phyloP scores from a whole-genome alignment of 2,113 vertebrate genomes.

The Steatornis caripensis region DNA sequence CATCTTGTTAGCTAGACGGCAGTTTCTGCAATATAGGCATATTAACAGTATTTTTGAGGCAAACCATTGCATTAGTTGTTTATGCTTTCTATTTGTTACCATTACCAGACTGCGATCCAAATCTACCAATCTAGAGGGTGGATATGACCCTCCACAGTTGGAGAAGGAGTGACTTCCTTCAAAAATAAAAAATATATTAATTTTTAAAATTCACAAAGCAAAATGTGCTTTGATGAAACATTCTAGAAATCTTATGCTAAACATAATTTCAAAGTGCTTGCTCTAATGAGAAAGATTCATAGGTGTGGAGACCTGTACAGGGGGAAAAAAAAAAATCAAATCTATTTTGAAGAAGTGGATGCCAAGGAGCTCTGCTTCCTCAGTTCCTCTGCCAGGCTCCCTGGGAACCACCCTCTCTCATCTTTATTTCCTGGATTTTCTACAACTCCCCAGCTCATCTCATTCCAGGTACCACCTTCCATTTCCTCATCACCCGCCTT shows the following conservation, averaged over 20 bases:
- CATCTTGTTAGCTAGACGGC: accelerated
- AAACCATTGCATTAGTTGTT: not conserved
- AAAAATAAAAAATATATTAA: not conserved
- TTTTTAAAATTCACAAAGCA: not conserved
- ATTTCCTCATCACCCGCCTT: not conserved
- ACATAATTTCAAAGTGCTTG: not conserved
- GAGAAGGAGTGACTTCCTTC: not conserved
- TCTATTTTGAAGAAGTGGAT: not conserved
- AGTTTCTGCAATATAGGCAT: not conserved
- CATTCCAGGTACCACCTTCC: not conserved
- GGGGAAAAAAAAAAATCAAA: not conserved
- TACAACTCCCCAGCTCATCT: not conserved
- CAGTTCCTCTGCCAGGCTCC: not conserved
- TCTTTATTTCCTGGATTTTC: not conserved
- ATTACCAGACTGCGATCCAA: not conserved
- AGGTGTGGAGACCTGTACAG: not conserved
- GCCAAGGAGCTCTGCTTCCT: not conserved
- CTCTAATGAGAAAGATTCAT: not conserved
- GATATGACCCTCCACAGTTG: not conserved
- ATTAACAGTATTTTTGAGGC: not conserved
- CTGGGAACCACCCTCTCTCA: not conserved
- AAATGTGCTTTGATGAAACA: not conserved
- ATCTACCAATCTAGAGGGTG: not conserved
- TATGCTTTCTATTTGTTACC: not conserved
- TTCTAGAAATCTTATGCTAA: not conserved